These are phyloP conservation scores for Hirtodrosophila trivittata DNA, from an alignment of 2,888 invertebrate species.

Conservation along the genomic window DNA sequence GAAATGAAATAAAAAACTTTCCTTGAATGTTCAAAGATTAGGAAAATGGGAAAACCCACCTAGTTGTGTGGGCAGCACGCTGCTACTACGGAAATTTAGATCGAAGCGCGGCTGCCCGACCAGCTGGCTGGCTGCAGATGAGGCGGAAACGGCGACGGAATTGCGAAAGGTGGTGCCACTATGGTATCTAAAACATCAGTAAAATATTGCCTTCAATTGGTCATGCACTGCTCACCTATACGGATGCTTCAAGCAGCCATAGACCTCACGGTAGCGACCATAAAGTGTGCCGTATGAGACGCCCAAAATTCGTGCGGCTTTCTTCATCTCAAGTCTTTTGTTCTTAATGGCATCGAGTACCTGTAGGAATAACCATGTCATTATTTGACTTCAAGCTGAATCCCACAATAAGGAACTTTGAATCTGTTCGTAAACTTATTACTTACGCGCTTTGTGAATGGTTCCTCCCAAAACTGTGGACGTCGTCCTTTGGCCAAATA, in stretches of 20 bases:
- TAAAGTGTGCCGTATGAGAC: constrained; percentile 96
- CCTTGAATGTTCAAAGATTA: background rate
- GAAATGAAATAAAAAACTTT: constrained; percentile 1
- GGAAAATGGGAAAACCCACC: constrained; percentile 50
- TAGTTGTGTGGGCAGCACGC: constrained; percentile 59
- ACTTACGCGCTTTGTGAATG: constrained; percentile 90
- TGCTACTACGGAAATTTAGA: constrained; percentile 67
- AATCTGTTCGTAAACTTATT: background rate
- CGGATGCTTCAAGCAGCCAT: constrained; percentile 94
- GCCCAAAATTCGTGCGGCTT: constrained; percentile 94
- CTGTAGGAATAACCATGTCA: constrained; percentile 72
- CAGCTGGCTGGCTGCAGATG: constrained; percentile 64
- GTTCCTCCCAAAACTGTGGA: constrained; percentile 97
- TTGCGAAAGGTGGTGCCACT: constrained; percentile 78
- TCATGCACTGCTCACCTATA: constrained; percentile 87
- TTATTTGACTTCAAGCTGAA: background rate
- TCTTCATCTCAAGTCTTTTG: constrained; percentile 96
- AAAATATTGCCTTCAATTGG: constrained; percentile 1
- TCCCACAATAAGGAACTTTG: no score
- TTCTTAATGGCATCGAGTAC: constrained; percentile 95
- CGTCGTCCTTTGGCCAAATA: constrained; percentile 93
- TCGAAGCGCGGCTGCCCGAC: constrained; percentile 80
- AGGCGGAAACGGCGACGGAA: constrained; percentile 57
- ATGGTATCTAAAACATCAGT: background rate
- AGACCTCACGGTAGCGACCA: constrained; percentile 94